A percentile compares a stretch with the other conserved stretches of the same genome.
Conservation (phyloP, 2,797 vertebrate genomes). For the Halcyon badia region DNA sequence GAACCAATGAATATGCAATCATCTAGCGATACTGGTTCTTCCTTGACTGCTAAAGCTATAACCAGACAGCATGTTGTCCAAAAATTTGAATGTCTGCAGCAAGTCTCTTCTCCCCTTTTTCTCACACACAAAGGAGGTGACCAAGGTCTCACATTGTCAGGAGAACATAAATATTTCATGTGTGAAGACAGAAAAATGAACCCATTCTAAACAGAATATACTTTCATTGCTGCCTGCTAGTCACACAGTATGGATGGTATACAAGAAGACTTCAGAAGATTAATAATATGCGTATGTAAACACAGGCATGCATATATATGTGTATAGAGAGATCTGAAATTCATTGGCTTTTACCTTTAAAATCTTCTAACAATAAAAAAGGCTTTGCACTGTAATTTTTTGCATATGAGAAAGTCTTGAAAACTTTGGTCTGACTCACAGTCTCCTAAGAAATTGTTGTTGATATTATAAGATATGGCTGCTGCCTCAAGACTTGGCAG, state of each 20-base stretch:
- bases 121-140: not conserved
- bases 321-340: not conserved
- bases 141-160: not conserved
- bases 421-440: not conserved
- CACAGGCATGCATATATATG: not conserved
- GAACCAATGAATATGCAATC: not conserved
- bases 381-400: not conserved
- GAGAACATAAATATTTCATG: not conserved
- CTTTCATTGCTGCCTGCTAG: not conserved
- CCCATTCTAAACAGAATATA: not conserved
- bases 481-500: not conserved
- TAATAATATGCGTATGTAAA: not conserved
- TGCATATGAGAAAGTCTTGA: not conserved
- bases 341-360: not conserved
- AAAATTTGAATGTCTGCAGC: not conserved
- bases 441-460: not conserved
- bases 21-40: not conserved
- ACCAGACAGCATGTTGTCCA: not conserved
- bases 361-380: not conserved
- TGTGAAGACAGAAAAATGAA: not conserved
- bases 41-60: not conserved
- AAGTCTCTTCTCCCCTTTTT: not conserved
- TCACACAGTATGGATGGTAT: not conserved
- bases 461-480: not conserved
- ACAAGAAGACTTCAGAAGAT: not conserved